Evolutionary conservation across 2,797 vertebrate genomes (phyloP).

Genomic region (Zonotrichia albicollis): DNA sequence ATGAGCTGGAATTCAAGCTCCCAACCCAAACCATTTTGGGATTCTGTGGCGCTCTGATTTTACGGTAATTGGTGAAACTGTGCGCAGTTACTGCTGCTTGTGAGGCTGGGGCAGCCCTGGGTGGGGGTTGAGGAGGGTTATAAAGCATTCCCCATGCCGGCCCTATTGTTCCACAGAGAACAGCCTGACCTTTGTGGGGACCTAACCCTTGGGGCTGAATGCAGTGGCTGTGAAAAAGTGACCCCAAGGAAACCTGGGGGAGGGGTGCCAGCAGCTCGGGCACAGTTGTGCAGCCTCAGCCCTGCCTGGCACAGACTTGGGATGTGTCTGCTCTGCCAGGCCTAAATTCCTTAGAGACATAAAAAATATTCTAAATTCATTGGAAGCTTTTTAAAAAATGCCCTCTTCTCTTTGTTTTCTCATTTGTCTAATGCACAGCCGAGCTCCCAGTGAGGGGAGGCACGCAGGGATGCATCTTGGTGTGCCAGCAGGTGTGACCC

Average conservation of each 20-base stretch:
- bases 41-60: background rate
- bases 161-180: background rate
- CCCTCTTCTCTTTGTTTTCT: background rate
- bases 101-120: background rate
- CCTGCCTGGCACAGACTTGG: background rate
- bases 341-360: background rate
- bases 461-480: accelerated
- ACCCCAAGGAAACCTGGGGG: background rate
- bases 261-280: background rate
- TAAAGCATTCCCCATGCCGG: background rate
- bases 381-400: background rate
- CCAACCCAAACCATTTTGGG: background rate
- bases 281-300: background rate
- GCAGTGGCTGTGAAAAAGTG: background rate
- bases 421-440: accelerated
- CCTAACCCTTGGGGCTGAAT: background rate
- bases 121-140: background rate
- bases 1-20: background rate
- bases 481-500: background rate
- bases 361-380: background rate
- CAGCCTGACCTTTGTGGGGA: background rate
- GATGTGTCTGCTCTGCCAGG: background rate
- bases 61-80: background rate
- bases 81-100: too few species aligned
- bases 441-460: background rate